These are phyloP conservation scores for Keiferia lycopersicella DNA, from an alignment of 2,888 invertebrate species.

Conservation along the genomic window DNA sequence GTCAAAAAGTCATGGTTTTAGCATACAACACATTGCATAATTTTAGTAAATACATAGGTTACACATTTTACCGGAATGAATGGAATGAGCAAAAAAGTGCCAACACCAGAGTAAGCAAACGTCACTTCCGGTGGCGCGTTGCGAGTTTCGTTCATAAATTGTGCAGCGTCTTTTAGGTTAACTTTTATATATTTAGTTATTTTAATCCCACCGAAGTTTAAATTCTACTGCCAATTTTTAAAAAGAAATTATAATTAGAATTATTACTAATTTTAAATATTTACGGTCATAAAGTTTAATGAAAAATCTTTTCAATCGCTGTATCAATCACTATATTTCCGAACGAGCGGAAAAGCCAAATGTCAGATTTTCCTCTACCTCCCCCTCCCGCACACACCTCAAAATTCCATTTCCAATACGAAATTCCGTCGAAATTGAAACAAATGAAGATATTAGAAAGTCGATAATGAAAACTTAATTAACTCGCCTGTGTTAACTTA, in stretches of 20 bases:
- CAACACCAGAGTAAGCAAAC: slow-evolving; percentile 31
- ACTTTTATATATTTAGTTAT: background rate
- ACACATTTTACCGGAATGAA: background rate
- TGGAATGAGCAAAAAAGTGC: slow-evolving; percentile 20
- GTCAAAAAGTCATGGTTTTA: too few relatives aligned
- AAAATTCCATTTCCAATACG: slow-evolving; percentile 26
- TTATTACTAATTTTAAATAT: background rate
- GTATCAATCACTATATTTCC: slow-evolving; percentile 11
- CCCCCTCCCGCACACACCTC: slow-evolving; percentile 38
- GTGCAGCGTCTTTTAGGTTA: background rate
- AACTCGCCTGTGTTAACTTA: slow-evolving; percentile 35
- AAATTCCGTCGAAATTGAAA: slow-evolving; percentile 46
- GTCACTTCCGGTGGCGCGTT: slow-evolving; percentile 30
- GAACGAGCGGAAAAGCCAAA: slow-evolving; percentile 37
- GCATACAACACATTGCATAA: too few relatives aligned
- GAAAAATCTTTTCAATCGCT: background rate
- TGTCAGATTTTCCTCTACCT: slow-evolving; percentile 40
- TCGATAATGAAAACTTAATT: slow-evolving; percentile 40
- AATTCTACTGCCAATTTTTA: too few relatives aligned
- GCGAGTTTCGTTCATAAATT: slow-evolving; percentile 41
- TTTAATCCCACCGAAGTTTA: background rate
- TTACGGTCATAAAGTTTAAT: background rate
- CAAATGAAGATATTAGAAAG: slow-evolving; percentile 46
- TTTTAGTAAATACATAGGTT: too few relatives aligned
- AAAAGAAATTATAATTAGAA: too few relatives aligned